Evolutionary conservation across 2,888 invertebrate genomes (phyloP).

Genomic region (Tillus elongatus): DNA sequence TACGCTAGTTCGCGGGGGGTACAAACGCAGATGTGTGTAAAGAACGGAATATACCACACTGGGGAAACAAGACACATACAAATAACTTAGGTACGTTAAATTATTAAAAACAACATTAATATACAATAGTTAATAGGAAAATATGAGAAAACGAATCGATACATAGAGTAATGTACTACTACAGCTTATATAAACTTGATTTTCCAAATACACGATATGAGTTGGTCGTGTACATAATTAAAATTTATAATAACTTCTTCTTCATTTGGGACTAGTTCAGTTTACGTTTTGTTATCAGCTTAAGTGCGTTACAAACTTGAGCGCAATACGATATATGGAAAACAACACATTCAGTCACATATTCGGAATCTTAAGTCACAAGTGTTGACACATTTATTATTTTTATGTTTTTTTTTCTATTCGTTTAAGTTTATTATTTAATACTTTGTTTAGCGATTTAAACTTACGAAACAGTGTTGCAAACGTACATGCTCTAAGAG

Average conservation of each 20-base stretch:
- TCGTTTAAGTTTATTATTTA: constrained; percentile 21
- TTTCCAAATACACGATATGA: no score
- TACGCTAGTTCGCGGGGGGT: background rate
- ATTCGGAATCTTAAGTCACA: constrained; percentile 24
- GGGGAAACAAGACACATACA: constrained; percentile 37
- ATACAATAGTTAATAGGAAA: constrained; percentile 36
- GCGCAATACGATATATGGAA: constrained; percentile 27
- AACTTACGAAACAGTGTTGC: no score
- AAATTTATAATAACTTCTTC: no score
- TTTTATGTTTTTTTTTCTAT: no score
- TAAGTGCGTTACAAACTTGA: constrained; percentile 35
- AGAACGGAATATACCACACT: constrained; percentile 30
- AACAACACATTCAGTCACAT: no score
- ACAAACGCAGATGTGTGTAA: constrained; percentile 17
- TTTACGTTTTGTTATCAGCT: constrained; percentile 33
- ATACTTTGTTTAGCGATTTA: constrained; percentile 27
- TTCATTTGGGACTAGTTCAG: constrained; percentile 37
- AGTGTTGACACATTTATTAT: constrained; percentile 26
- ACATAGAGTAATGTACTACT: no score
- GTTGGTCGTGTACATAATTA: no score
- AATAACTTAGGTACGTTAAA: constrained; percentile 38
- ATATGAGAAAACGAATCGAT: constrained; percentile 34
- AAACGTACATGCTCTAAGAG: no score
- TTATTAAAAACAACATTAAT: constrained; percentile 35
- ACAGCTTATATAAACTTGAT: no score